Evolutionary conservation across 1,140 invertebrate genomes (phyloP).

Genomic region (Diorhabda carinulata): DNA sequence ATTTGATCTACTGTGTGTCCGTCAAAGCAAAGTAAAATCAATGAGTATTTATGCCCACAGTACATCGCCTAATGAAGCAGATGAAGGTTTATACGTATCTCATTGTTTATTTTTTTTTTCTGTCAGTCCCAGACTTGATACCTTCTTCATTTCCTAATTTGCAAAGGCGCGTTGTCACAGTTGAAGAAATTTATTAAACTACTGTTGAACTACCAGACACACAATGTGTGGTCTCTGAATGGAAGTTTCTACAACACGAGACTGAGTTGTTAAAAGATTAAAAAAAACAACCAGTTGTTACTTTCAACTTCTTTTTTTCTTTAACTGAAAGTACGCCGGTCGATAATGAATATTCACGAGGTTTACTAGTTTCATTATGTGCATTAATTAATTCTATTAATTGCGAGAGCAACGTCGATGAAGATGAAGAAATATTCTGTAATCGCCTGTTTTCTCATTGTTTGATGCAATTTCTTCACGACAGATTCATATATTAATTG

Average conservation of each 20-base stretch:
- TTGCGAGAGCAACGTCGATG: no score
- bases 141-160: slow-evolving; percentile 11
- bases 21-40: no score
- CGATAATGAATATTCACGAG: slow-evolving; percentile 11
- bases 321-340: slow-evolving; percentile 2
- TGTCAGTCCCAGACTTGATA: slow-evolving; percentile 1
- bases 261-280: slow-evolving; percentile 8
- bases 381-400: slow-evolving; percentile 1
- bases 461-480: no score
- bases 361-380: slow-evolving; percentile 6
- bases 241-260: slow-evolving; percentile 4
- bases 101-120: not conserved
- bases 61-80: slow-evolving; percentile 5
- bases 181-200: slow-evolving; percentile 11
- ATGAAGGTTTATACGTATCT: not conserved
- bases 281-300: slow-evolving; percentile 14
- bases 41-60: no score
- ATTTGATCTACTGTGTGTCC: no score
- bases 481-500: no score
- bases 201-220: slow-evolving; percentile 9
- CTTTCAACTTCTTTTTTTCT: not conserved
- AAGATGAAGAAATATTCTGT: no score
- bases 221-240: slow-evolving; percentile 5
- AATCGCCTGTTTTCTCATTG: no score
- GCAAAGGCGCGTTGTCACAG: slow-evolving; percentile 13